Evolutionary conservation across 1,140 invertebrate genomes (phyloP).

Genomic region (Hypothenemus hampei): DNA sequence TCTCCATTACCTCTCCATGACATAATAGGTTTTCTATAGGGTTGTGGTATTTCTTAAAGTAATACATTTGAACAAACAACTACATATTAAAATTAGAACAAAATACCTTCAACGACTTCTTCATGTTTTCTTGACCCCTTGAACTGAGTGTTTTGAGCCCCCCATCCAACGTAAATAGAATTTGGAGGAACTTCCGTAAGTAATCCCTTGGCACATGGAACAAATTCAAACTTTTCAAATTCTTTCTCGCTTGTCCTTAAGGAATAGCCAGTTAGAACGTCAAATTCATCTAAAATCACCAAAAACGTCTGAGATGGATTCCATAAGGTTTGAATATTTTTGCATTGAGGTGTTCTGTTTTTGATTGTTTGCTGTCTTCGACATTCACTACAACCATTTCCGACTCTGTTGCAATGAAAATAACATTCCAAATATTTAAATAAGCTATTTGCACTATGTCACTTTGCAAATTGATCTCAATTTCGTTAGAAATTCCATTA

Average conservation of each 20-base stretch:
- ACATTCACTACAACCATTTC: background rate
- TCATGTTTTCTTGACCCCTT: constrained; percentile 24
- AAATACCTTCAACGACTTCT: constrained; percentile 16
- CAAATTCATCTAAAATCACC: constrained; percentile 9
- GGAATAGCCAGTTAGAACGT: constrained; percentile 6
- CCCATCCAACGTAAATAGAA: constrained; percentile 34
- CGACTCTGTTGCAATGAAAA: constrained; percentile 18
- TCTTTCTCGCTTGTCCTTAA: background rate
- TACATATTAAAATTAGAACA: background rate
- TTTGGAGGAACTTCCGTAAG: constrained; percentile 15
- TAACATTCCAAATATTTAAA: constrained; percentile 10
- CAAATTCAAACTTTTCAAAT: constrained; percentile 1
- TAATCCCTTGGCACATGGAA: background rate
- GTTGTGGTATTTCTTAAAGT: constrained; percentile 14
- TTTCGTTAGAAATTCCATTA: too few species aligned
- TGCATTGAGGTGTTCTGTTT: background rate
- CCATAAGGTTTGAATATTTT: constrained; percentile 17
- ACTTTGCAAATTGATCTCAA: background rate
- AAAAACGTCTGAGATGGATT: constrained; percentile 22
- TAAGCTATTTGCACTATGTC: constrained; percentile 9
- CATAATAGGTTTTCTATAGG: constrained; percentile 19
- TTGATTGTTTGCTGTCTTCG: background rate
- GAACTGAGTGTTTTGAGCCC: constrained; percentile 34
- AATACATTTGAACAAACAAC: background rate
- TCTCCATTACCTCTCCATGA: constrained; percentile 37